Evolutionary conservation across 2,888 invertebrate genomes (phyloP).

Genomic region (Diaphora mendica): DNA sequence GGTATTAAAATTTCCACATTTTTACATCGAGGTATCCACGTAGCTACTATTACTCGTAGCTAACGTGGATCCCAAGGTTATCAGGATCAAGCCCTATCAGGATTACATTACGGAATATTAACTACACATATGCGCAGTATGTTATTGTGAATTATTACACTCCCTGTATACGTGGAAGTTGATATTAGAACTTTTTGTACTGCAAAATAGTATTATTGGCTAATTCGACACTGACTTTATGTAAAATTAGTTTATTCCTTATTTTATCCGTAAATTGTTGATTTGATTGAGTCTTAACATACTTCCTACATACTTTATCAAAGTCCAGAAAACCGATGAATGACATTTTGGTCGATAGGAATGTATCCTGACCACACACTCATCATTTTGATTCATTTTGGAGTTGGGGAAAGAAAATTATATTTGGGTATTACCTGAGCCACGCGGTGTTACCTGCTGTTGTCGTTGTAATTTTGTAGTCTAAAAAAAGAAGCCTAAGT

Average conservation of each 20-base stretch:
- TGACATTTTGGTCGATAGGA: too few relatives aligned
- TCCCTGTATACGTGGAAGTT: constrained; percentile 36
- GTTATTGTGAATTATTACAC: constrained; percentile 38
- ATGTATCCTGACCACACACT: too few relatives aligned
- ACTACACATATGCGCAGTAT: constrained; percentile 40
- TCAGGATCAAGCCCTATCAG: constrained; percentile 49
- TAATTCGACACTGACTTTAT: background rate
- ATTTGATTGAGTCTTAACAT: too few relatives aligned
- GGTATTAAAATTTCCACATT: constrained; percentile 1
- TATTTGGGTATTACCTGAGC: too few relatives aligned
- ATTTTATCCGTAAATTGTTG: too few relatives aligned
- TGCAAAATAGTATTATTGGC: background rate
- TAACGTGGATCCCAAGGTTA: constrained; percentile 44
- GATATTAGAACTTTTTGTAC: constrained; percentile 26
- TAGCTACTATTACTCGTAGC: constrained; percentile 33
- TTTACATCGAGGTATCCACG: constrained; percentile 14
- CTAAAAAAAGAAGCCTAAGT: too few relatives aligned
- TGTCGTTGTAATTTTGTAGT: too few relatives aligned
- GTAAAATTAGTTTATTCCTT: too few relatives aligned
- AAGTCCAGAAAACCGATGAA: background rate
- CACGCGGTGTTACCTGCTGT: too few relatives aligned
- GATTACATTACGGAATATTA: constrained; percentile 48
- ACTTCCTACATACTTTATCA: background rate
- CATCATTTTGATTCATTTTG: too few relatives aligned
- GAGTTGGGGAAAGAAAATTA: too few relatives aligned